A percentile compares a stretch with the other conserved stretches of the same genome.
Conservation (phyloP, 1,140 invertebrate species). For the Mamestra configurata region DNA sequence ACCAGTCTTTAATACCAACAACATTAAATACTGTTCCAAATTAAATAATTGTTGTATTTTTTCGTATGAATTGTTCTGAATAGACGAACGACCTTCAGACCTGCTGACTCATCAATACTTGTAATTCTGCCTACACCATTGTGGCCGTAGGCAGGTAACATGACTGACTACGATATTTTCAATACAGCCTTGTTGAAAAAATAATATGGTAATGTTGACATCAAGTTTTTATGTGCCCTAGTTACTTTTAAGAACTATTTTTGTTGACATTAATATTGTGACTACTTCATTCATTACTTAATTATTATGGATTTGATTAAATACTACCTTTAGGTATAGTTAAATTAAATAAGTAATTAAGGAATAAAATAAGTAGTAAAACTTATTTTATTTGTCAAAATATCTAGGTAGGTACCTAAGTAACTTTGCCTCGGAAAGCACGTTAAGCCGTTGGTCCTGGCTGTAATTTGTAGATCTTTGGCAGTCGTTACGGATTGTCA, state of each 20-base stretch:
- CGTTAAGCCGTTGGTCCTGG: too few species aligned
- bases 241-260: background rate
- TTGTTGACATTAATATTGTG: background rate
- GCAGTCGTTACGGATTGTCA: too few species aligned
- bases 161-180: background rate
- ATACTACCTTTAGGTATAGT: too few species aligned
- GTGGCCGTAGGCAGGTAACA: background rate
- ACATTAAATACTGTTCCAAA: conserved; percentile 6
- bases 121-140: background rate
- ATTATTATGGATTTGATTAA: too few species aligned
- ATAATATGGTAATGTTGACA: background rate
- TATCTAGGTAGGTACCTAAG: too few species aligned
- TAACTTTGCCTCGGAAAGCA: too few species aligned
- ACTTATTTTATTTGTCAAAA: too few species aligned
- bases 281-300: background rate
- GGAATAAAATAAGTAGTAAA: too few species aligned
- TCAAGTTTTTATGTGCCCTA: background rate
- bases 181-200: conserved; percentile 6
- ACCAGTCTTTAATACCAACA: too few species aligned
- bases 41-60: conserved; percentile 22
- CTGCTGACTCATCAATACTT: conserved; percentile 43
- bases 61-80: too few species aligned
- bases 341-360: too few species aligned
- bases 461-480: too few species aligned
- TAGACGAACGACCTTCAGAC: background rate